These are phyloP conservation scores for Bagarius yarrelli DNA, from an alignment of 2,113 vertebrate genomes.

Conservation along the genomic window DNA sequence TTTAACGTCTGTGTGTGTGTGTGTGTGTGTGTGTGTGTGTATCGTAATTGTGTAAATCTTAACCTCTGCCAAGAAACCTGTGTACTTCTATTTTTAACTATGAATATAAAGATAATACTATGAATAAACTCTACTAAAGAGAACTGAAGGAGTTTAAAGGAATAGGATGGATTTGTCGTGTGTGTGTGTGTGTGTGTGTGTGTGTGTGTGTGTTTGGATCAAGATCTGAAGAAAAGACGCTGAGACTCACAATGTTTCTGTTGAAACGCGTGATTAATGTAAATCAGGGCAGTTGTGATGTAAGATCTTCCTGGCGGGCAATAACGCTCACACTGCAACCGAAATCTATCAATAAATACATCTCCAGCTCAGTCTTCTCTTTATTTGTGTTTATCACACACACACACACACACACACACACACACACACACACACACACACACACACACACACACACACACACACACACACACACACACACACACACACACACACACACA, in stretches of 20 bases:
- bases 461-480: no score
- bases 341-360: slow-evolving; percentile 11
- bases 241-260: not conserved
- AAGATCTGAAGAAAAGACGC: not conserved
- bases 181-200: not conserved
- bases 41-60: slow-evolving; percentile 44
- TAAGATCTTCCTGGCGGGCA: slow-evolving; percentile 69
- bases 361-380: slow-evolving; percentile 48
- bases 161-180: not conserved
- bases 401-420: no score
- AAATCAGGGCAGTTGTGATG: slow-evolving; percentile 49
- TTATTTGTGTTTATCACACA: slow-evolving; percentile 10
- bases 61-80: slow-evolving; percentile 55
- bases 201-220: not conserved
- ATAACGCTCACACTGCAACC: slow-evolving; percentile 78
- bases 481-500: no score
- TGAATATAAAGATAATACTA: not conserved
- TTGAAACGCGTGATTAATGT: not conserved
- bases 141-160: not conserved
- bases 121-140: not conserved
- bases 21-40: slow-evolving; percentile 31
- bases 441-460: no score
- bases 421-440: no score
- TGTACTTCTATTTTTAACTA: slow-evolving; percentile 58
- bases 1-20: slow-evolving; percentile 28